Evolutionary conservation across 2,888 invertebrate species (phyloP).

Genomic region (Netelia inedita): DNA sequence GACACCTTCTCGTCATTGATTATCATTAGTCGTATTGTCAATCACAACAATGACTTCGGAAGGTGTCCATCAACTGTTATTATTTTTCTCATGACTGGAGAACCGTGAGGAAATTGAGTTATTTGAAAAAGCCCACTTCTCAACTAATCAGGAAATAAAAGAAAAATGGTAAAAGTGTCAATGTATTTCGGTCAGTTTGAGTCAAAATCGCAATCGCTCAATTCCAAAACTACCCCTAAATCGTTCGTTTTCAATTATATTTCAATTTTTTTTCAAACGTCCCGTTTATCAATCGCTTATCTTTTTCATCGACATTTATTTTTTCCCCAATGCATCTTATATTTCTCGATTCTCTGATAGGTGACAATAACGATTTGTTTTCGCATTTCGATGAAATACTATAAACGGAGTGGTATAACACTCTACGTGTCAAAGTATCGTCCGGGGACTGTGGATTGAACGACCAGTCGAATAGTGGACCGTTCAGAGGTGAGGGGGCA

Average conservation of each 20-base stretch:
- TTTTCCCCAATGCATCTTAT: not conserved
- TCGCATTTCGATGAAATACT: constrained; percentile 11
- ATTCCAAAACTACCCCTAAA: too few species aligned
- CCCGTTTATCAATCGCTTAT: not conserved
- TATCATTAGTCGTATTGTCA: not conserved
- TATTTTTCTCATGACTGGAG: too few species aligned
- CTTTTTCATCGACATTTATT: not conserved
- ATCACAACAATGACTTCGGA: too few species aligned
- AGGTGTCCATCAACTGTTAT: too few species aligned
- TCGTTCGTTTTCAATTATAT: too few species aligned
- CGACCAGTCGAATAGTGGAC: constrained; percentile 11
- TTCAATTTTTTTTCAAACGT: too few species aligned
- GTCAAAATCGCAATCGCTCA: too few species aligned
- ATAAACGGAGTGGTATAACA: constrained; percentile 27
- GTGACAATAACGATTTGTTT: constrained; percentile 9
- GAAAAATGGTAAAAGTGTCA: too few species aligned
- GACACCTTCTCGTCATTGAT: not conserved
- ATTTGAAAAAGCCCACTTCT: too few species aligned
- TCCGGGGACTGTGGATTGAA: constrained; percentile 30
- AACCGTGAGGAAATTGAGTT: too few species aligned
- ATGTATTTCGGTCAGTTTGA: too few species aligned
- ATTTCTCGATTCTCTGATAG: not conserved
- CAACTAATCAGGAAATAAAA: too few species aligned
- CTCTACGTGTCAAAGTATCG: constrained; percentile 43
- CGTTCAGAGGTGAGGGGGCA: constrained; percentile 2